These are phyloP conservation scores for Pissodes strobi DNA, from an alignment of 1,140 invertebrate species.

Conservation along the genomic window DNA sequence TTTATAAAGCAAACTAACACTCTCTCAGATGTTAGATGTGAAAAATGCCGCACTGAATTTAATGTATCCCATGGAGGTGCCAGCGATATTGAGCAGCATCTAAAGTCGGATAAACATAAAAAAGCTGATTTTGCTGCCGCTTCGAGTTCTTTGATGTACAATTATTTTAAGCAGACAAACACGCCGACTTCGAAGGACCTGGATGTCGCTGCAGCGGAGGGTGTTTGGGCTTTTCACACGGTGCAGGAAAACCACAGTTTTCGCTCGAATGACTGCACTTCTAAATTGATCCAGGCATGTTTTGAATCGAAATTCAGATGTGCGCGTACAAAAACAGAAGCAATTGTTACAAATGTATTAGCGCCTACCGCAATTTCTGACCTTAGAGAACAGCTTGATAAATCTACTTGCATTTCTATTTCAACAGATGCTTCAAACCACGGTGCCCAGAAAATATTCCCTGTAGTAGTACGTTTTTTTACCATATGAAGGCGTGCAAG, in stretches of 20 bases:
- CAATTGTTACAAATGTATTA: slow-evolving; percentile 44
- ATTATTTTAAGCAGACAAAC: slow-evolving; percentile 45
- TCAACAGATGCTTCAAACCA: slow-evolving; percentile 44
- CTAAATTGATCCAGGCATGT: slow-evolving; percentile 35
- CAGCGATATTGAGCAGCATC: slow-evolving; percentile 52
- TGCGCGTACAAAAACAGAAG: slow-evolving; percentile 48
- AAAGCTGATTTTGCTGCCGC: slow-evolving; percentile 46
- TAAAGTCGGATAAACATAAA: slow-evolving; percentile 53
- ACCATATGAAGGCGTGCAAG: no score
- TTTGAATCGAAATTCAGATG: slow-evolving; percentile 40
- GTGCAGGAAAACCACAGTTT: slow-evolving; percentile 50
- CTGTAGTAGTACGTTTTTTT: no score
- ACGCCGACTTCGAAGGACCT: slow-evolving; percentile 39
- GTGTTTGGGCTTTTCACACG: slow-evolving; percentile 45
- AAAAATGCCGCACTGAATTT: slow-evolving; percentile 51
- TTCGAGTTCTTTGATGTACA: slow-evolving; percentile 47
- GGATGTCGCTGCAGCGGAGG: slow-evolving; percentile 41
- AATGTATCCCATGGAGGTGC: slow-evolving; percentile 46
- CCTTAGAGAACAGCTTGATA: slow-evolving; percentile 35
- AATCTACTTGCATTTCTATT: no score
- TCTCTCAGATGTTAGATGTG: slow-evolving; percentile 47
- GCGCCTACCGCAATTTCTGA: slow-evolving; percentile 36
- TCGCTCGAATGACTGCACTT: slow-evolving; percentile 48
- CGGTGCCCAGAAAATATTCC: slow-evolving; percentile 40
- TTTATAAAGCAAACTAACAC: slow-evolving; percentile 45